phyloP scores from a whole-genome alignment of 2,888 invertebrate species.

The Hydroisotoma schaefferi region DNA sequence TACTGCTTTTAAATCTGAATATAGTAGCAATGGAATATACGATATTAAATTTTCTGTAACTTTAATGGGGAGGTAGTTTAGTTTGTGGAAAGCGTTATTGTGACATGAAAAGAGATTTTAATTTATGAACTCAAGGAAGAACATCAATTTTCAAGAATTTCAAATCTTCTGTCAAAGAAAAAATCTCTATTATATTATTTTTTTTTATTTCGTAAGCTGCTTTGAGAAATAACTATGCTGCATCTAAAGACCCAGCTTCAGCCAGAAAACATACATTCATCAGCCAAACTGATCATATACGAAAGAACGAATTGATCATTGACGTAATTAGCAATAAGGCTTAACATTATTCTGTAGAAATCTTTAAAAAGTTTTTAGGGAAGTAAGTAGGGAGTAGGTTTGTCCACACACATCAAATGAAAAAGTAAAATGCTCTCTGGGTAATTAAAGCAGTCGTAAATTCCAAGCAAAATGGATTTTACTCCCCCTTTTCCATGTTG shows the following conservation, averaged over 20 bases:
- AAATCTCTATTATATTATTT: too few species aligned
- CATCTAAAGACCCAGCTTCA: too few species aligned
- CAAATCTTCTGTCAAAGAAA: not conserved
- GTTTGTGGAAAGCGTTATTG: not conserved
- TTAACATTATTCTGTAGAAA: not conserved
- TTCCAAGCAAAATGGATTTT: conserved; percentile 46
- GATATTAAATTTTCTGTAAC: too few species aligned
- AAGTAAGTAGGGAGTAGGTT: not conserved
- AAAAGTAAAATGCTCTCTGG: conserved; percentile 16
- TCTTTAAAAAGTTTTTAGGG: not conserved
- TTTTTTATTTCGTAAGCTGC: too few species aligned
- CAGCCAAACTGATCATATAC: too few species aligned
- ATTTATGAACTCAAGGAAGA: not conserved
- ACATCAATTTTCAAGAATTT: conserved; percentile 12
- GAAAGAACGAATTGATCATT: too few species aligned
- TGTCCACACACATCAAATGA: not conserved
- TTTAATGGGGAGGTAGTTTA: too few species aligned
- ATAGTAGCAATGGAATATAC: too few species aligned
- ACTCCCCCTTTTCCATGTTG: conserved; percentile 48
- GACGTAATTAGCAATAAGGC: not conserved
- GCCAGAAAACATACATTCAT: too few species aligned
- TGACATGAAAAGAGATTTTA: not conserved
- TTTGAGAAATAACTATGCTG: too few species aligned
- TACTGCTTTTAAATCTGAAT: too few species aligned
- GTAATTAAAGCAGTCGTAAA: conserved; percentile 48